Conservation (phyloP, 2,797 vertebrate species). For the Geotrypetes seraphini region DNA sequence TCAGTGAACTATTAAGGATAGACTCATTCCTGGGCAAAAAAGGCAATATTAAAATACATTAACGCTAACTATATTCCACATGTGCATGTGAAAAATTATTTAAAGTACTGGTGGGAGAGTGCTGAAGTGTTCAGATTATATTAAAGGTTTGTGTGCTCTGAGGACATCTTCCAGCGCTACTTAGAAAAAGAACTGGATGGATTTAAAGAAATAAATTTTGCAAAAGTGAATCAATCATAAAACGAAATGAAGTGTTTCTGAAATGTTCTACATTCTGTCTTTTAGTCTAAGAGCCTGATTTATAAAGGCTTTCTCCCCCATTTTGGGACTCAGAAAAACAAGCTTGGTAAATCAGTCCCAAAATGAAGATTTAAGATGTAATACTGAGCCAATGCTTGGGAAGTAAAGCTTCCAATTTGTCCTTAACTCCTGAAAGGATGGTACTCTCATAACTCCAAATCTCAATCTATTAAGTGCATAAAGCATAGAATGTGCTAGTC, state of each 20-base stretch:
- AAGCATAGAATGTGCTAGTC: constrained; percentile 34
- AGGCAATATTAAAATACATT: constrained; percentile 32
- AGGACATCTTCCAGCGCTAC: constrained; percentile 15
- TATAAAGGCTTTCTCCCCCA: too few species aligned
- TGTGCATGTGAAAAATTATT: too few species aligned
- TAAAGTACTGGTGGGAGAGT: constrained; percentile 10
- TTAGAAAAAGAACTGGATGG: constrained; percentile 28
- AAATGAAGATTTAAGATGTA: constrained; percentile 31
- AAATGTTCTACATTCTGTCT: constrained; percentile 27
- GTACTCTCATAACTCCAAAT: constrained; percentile 25
- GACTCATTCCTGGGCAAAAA: constrained; percentile 19
- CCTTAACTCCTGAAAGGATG: constrained; percentile 18
- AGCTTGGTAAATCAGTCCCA: too few species aligned
- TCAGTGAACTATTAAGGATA: constrained; percentile 15
- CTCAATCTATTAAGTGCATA: constrained; percentile 18
- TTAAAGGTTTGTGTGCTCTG: constrained; percentile 23
- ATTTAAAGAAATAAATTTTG: constrained; percentile 38
- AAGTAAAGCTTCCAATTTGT: constrained; percentile 23
- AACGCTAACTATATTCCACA: too few species aligned
- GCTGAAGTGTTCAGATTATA: constrained; percentile 9
- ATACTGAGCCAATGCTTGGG: constrained; percentile 17
- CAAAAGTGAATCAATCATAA: constrained; percentile 26
- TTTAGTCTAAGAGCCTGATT: constrained; percentile 18
- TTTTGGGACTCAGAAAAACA: too few species aligned
- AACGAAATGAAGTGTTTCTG: constrained; percentile 19